These are phyloP conservation scores for Cyprinella venusta DNA, from an alignment of 2,797 vertebrate species.

Conservation along the genomic window DNA sequence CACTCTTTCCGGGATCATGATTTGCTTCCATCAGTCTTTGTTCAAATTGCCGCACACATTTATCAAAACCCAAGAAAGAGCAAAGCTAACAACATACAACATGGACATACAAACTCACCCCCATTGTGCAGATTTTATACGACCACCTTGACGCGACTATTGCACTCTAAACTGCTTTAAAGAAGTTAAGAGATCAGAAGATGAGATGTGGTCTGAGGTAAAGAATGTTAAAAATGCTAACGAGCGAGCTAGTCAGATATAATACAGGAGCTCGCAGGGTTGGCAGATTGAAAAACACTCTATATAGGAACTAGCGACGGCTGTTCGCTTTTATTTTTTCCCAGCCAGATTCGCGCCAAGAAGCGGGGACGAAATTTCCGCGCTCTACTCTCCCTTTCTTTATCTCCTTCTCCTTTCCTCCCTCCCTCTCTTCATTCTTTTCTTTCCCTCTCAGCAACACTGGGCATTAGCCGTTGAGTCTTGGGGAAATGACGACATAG, in stretches of 20 bases:
- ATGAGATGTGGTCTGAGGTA: slow-evolving; percentile 42
- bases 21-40: slow-evolving; percentile 56
- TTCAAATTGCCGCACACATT: slow-evolving; percentile 58
- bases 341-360: slow-evolving; percentile 74
- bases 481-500: slow-evolving; percentile 70
- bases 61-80: slow-evolving; percentile 47
- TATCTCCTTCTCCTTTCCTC: slow-evolving; percentile 61
- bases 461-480: slow-evolving; percentile 53
- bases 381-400: slow-evolving; percentile 22
- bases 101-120: slow-evolving; percentile 75
- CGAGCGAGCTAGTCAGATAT: slow-evolving; percentile 36
- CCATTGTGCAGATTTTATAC: slow-evolving; percentile 72
- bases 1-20: slow-evolving; percentile 41
- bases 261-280: slow-evolving; percentile 20
- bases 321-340: slow-evolving; percentile 36
- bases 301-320: not conserved
- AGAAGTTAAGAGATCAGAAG: slow-evolving; percentile 11
- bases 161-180: slow-evolving; percentile 35
- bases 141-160: slow-evolving; percentile 61
- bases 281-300: slow-evolving; percentile 5
- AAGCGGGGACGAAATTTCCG: slow-evolving; percentile 64
- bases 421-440: slow-evolving; percentile 48
- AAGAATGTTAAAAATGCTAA: slow-evolving; percentile 51
- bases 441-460: slow-evolving; percentile 61
- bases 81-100: slow-evolving; percentile 24